Evolutionary conservation across 2,888 invertebrate species (phyloP), one percentile per base, ranked within the genome.

Genomic region (Reticulitermes lucifugus): DNA sequence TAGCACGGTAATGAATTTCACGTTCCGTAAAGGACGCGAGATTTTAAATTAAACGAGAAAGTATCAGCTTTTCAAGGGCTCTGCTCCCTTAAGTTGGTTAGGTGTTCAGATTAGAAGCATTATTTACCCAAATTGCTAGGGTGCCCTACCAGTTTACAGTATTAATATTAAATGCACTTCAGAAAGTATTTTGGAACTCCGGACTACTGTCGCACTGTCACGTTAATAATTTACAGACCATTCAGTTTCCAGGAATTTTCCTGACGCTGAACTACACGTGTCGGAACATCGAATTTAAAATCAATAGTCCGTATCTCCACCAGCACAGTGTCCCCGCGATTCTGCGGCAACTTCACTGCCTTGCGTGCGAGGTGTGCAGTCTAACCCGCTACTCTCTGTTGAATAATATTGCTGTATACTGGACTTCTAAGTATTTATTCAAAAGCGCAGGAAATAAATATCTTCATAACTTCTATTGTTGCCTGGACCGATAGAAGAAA

Each of bases 291-390:
- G 75, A 35, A 43, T 35, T 21, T 43, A n/a, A 10, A 75, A 75
- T 75, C 75, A 43, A 75, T 75, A 75, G 35, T 43, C 22, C 73
- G 25, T 29, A 25, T 73, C 73, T 29, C 9, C 65, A 9, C 65
- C 73, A 73, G n/a, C 25, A 7, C 65, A 25, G 18, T 29, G 29
- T 71, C 71, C 71, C 71, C 71, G 71, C 18, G 71, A 71, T n/a
- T 25, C 71, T n/a, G 75, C 75, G 43, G 75, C 43, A 75, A 75
- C 75, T 75, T 75, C 75, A 18, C 14, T 21, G 22, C 29, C 75
- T 14, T 21, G 75, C 41, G 75, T 43, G 75, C 75, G 35, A 3
- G 10, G 29, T 43, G 75, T 29, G 10, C 22, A 43, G 75, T 43
- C 75, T 75, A 43, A 6, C 18, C 43, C 18, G 21, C 14, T 22